Base-by-base conservation (phyloP, 2,797 vertebrate species). In the Catharus ustulatus region DNA sequence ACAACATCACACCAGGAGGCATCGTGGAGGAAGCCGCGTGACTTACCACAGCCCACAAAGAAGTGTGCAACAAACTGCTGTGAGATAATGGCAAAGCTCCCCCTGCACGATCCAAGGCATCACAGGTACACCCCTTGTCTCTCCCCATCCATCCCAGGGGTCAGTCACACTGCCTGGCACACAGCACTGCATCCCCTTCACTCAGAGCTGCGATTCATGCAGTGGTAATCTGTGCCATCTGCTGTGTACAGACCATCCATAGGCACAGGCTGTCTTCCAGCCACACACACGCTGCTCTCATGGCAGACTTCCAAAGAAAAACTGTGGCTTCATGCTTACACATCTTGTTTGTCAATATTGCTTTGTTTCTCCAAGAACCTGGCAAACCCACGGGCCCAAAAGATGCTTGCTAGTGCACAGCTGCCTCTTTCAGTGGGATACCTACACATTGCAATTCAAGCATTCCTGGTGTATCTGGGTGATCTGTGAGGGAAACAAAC, bases 391-490 rank as follows among this genome's bases (percentile, higher is more conserved):
- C 1, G 0, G 73, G 43, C 15, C 57, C 11, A 7, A 68, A 57
- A 21, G 40, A 58, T 7, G 10, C 36, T 29, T n/a, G 17, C 11
- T 6, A 21, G 23, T 1, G 13, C 49, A 74, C 73, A 83, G 57
- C 16, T 61, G 23, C 43, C 74, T 15, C 32, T 52, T 62, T 38
- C 7, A 6, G n/a, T 3, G 4, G 29, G 10, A 73, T 30, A 13
- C 3, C 27, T 10, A 32, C 1, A 1, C 10, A 10, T 5, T 40
- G 23, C 19, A 78, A 59, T 61, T 61, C 38, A 48, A 84, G 17
- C 45, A 29, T 12, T 46, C 17, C 2, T 4, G 0, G 0, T 4
- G 0, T 11, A 63, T 30, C 12, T 43, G 21, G 9, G 26, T 16
- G 10, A 73, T 7, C 42, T 34, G 9, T 20, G n/a, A 69, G 5